Evolutionary conservation across 1,140 invertebrate species (phyloP).

Genomic region (Epicauta chinensis): DNA sequence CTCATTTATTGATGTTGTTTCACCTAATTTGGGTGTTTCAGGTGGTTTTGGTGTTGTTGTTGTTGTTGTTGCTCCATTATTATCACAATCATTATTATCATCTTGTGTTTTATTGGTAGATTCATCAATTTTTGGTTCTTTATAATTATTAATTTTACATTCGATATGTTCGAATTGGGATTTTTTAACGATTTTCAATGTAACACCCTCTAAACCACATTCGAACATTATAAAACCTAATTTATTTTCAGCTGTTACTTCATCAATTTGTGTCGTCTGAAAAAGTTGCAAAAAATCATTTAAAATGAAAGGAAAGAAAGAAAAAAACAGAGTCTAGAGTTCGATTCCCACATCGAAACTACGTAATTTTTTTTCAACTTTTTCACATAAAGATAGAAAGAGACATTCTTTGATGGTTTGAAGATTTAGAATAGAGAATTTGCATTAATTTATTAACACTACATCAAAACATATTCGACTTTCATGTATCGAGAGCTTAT

Average conservation of each 20-base stretch:
- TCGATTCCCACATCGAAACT: too few species aligned
- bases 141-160: conserved; percentile 10
- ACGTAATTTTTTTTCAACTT: too few species aligned
- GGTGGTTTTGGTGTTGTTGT: conserved; percentile 1
- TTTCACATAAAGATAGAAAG: too few species aligned
- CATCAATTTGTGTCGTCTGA: conserved; percentile 26
- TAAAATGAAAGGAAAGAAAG: background rate
- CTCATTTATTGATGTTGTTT: conserved; percentile 6
- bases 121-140: conserved; percentile 14
- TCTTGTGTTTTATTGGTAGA: conserved; percentile 33
- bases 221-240: conserved; percentile 97
- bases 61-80: background rate
- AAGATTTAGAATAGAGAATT: too few species aligned
- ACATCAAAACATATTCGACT: too few species aligned
- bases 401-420: too few species aligned
- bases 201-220: conserved; percentile 86
- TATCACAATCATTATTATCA: conserved; percentile 24
- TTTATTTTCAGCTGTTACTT: conserved; percentile 53
- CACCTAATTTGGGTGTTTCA: conserved; percentile 20
- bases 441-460: too few species aligned
- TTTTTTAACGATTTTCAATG: conserved; percentile 63
- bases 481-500: too few species aligned
- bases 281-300: conserved; percentile 11
- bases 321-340: too few species aligned
- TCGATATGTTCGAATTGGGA: conserved; percentile 71